A percentile compares a stretch with the other conserved stretches of the same genome.
Conservation (phyloP, 2,888 invertebrate genomes). For the Sarcophaga subvicina region DNA sequence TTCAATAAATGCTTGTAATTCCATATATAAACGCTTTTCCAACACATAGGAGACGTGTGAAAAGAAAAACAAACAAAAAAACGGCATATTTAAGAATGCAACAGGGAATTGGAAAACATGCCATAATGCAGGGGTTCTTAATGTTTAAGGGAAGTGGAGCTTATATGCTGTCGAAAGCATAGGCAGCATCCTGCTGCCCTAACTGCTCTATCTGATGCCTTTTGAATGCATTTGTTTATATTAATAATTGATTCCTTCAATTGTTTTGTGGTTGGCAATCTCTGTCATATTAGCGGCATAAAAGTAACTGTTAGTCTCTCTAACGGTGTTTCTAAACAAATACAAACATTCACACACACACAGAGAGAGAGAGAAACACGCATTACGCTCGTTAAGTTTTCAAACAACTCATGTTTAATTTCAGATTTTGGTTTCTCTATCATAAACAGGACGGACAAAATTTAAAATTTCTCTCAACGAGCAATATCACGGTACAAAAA, state of each 20-base stretch:
- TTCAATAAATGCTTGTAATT: constrained; percentile 65
- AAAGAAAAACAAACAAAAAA: neutral
- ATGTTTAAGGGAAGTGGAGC: neutral
- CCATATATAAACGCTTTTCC: neutral
- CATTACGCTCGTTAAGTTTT: neutral
- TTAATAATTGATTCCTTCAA: too few species aligned
- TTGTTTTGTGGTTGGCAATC: too few species aligned
- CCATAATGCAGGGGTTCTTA: constrained; percentile 25
- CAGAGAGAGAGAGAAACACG: neutral
- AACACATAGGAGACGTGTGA: neutral
- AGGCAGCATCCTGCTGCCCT: too few species aligned
- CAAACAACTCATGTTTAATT: constrained; percentile 33
- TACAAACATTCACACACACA: constrained; percentile 3
- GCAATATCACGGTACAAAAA: constrained; percentile 19
- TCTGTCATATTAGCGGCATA: constrained; percentile 33
- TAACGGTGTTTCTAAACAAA: neutral
- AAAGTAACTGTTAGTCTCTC: constrained; percentile 35
- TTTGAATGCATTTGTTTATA: too few species aligned
- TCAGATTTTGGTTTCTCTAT: constrained; percentile 58
- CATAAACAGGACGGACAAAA: constrained; percentile 44
- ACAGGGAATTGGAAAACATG: constrained; percentile 3
- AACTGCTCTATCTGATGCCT: too few species aligned
- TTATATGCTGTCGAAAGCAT: too few species aligned
- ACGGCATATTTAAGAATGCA: constrained; percentile 18
- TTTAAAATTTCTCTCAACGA: constrained; percentile 44